phyloP scores from a whole-genome alignment of 1,140 invertebrate species.

The Pissodes strobi region DNA sequence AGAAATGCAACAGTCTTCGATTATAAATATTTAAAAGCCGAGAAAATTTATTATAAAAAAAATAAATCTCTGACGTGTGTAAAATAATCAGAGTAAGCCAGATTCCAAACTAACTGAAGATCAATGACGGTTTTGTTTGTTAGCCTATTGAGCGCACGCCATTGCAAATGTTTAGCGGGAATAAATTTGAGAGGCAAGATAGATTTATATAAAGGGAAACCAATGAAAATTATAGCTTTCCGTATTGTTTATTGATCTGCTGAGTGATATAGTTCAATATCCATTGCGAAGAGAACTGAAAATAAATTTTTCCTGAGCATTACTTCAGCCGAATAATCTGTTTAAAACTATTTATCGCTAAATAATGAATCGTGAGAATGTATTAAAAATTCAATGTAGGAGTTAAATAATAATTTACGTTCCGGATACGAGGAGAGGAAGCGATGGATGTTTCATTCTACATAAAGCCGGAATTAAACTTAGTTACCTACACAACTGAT shows the following conservation, averaged over 20 bases:
- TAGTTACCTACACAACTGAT: too few relatives aligned
- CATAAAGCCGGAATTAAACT: too few relatives aligned
- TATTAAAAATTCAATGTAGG: too few relatives aligned
- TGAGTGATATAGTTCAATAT: background rate
- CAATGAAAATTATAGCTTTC: background rate
- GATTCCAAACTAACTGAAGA: constrained; percentile 22
- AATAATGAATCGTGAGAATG: too few relatives aligned
- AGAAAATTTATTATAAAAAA: constrained; percentile 9
- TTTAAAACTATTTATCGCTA: too few relatives aligned
- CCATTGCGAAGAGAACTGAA: background rate
- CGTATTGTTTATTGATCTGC: constrained; percentile 1
- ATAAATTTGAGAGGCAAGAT: constrained; percentile 8
- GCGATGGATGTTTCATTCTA: too few relatives aligned
- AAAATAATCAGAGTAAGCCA: constrained; percentile 32
- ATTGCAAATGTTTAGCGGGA: constrained; percentile 19
- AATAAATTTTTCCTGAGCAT: too few relatives aligned
- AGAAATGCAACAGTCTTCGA: background rate
- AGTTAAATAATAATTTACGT: too few relatives aligned
- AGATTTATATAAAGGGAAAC: constrained; percentile 25
- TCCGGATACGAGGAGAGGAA: too few relatives aligned
- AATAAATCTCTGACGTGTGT: constrained; percentile 17
- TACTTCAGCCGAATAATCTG: too few relatives aligned
- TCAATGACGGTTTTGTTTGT: constrained; percentile 31
- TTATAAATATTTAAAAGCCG: constrained; percentile 21
- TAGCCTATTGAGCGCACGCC: constrained; percentile 7